Conservation (phyloP, 37 sponge, comb jelly and placozoan species). For the Cliona cf. orientalis region DNA sequence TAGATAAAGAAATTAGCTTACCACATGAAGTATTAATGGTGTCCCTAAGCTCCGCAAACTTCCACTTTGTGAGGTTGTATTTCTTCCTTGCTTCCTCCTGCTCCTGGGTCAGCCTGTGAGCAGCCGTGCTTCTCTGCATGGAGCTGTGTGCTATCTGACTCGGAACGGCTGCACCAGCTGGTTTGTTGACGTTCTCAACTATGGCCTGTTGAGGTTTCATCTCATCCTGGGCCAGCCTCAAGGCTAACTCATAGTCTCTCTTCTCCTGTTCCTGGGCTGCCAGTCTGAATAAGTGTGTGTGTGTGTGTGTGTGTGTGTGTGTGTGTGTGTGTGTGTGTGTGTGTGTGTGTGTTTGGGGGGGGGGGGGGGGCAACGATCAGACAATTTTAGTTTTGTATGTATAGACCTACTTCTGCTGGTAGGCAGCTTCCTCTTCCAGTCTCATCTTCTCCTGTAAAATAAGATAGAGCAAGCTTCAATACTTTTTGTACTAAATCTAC, state of each 20-base stretch:
- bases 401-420: neutral
- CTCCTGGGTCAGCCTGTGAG: slow-evolving; percentile 30
- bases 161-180: slow-evolving; percentile 4
- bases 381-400: neutral
- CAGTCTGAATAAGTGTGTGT: slow-evolving; percentile 20
- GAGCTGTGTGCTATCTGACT: slow-evolving; percentile 62
- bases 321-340: neutral
- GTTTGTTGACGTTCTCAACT: slow-evolving; percentile 45
- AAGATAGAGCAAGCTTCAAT: too few relatives aligned
- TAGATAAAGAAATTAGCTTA: slow-evolving; percentile 8
- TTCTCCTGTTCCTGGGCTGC: slow-evolving; percentile 82
- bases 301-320: neutral
- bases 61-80: slow-evolving; percentile 86
- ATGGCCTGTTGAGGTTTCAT: slow-evolving; percentile 55
- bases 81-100: slow-evolving; percentile 66
- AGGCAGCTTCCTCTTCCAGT: neutral
- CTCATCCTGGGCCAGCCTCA: slow-evolving; percentile 74
- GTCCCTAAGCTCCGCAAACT: slow-evolving; percentile 94
- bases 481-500: too few relatives aligned
- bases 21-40: slow-evolving; percentile 97
- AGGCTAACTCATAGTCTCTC: slow-evolving; percentile 84
- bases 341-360: neutral
- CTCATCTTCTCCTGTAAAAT: neutral
- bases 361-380: neutral
- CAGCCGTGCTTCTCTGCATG: slow-evolving; percentile 29